Evolutionary conservation across 2,888 invertebrate species (phyloP), one percentile per base, ranked within the genome.

Genomic region (Synanthedon formicaeformis): DNA sequence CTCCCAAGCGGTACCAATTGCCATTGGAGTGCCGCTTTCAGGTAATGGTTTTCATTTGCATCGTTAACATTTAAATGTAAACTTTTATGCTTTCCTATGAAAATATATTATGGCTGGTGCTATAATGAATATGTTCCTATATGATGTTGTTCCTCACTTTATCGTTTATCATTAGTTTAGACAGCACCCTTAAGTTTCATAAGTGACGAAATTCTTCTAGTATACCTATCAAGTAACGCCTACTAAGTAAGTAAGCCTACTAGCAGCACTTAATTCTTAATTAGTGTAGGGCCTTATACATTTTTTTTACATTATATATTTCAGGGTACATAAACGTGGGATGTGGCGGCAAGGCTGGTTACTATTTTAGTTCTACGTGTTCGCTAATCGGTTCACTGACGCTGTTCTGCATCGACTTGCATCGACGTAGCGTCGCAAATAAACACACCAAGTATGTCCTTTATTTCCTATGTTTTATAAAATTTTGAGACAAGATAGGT

Each of bases 1-100:
- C 72, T 94, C 94, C 11, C 96, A 96, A 77, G 94, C 94, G 13
- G 91, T 96, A 66, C 95, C 96, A 6, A 93, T 94, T 50, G 92
- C 94, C 1, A 92, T 96, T 51, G 96, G 96, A 51, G 93, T 95
- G 50, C 95, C 95, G 8, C 89, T 94, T 57, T 92, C 94, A 73
- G 94, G 94, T 94, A 45, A 34, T 10, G 2, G 34, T 34, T 34
- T 34, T 27, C 27, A 27, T 27, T 27, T 27, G 6, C 27, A 27
- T 27, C 23, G 23, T 23, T 23, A 4, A 23, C 4, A 23, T 4
- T 23, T 4, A 23, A 23, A 23, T 23, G 23, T 3, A 18, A 18
- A 18, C 18, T n/a, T n/a, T n/a, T n/a, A 18, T 18, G 2, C 3
- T 3, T 23, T 23, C 23, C 4, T 23, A 23, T 23, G 23, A 23